phyloP scores from a whole-genome alignment of 1,140 invertebrate species.

The Lutraria rhynchaena region DNA sequence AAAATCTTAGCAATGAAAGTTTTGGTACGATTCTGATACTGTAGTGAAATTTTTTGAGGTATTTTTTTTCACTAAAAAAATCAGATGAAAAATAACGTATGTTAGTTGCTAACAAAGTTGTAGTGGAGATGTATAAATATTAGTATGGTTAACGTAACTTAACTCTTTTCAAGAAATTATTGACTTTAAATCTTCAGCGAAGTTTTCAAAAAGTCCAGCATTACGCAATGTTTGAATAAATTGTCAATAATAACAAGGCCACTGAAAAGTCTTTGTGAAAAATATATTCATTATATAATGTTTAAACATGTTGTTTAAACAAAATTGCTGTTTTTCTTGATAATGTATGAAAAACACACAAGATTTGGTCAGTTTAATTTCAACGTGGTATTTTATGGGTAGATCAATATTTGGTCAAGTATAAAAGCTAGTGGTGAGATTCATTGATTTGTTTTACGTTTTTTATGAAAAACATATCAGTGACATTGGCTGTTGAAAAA shows the following conservation, averaged over 20 bases:
- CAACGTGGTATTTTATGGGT: conserved; percentile 3
- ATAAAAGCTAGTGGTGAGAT: conserved; percentile 21
- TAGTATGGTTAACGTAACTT: too few species aligned
- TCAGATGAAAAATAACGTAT: neutral
- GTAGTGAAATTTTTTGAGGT: too few species aligned
- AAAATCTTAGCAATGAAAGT: too few species aligned
- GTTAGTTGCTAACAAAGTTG: neutral
- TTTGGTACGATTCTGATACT: too few species aligned
- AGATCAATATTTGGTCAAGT: conserved; percentile 26
- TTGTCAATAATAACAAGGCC: conserved; percentile 17
- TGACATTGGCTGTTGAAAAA: conserved; percentile 8
- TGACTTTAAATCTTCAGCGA: neutral
- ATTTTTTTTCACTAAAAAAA: neutral
- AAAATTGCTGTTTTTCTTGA: conserved; percentile 35
- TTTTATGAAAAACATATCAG: conserved; percentile 34
- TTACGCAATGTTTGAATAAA: conserved; percentile 3
- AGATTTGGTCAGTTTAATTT: conserved; percentile 13
- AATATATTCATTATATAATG: conserved; percentile 43
- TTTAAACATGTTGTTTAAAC: conserved; percentile 34
- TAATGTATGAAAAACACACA: conserved; percentile 30
- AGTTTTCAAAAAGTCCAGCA: neutral
- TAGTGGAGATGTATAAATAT: neutral
- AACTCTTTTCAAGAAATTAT: too few species aligned
- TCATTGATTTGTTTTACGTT: conserved; percentile 35
- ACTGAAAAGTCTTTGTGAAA: conserved; percentile 45